Base-by-base conservation (phyloP, 2,888 invertebrate species). In the Uropetala carovei region DNA sequence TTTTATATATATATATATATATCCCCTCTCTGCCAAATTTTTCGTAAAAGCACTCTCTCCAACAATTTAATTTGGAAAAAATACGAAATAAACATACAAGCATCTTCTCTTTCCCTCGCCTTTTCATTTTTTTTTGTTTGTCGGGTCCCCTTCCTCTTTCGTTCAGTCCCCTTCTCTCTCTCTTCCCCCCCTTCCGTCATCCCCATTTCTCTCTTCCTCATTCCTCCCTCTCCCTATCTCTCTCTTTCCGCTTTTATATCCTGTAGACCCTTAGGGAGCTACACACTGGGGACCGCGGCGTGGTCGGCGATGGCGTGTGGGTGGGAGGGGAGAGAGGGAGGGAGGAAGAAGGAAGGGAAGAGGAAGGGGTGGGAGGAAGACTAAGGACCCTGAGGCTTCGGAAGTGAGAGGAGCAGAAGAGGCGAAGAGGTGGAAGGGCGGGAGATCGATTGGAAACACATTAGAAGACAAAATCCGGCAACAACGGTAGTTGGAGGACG, bases 391-490 rank as follows among this genome's bases (percentile, higher is more conserved):
- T 13, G 43, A 30, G 83, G 56, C 14, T 83, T 4, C 18, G 9
- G 11, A 0, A 27, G 30, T 30, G 30, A 27, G 82, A 16, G 8
- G 5, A n/a, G 64, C 18, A 64, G 16, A 64, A 64, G n/a, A n/a
- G 64, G 16, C 64, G 64, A 11, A n/a, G 11, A 64, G 64, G 64
- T 4, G n/a, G 64, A 64, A 18, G 30, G 81, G 27, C 81, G 27
- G 30, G 18, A 27, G 83, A 56, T 83, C 83, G 83, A 83, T 83
- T 27, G 83, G 43, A 83, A 75, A 75, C 27, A 27, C 75, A 75
- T 83, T 83, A 57, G 85, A 57, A 22, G 85, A 58, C 22, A 22
- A 22, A 57, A n/a, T 22, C 7, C 11, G 13, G 8, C 13, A 22
- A 85, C 18, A 85, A 58, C 13, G 85, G 13, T n/a, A 22, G 58